Base-by-base conservation (phyloP, 2,113 vertebrate species). In the Peromyscus leucopus region DNA sequence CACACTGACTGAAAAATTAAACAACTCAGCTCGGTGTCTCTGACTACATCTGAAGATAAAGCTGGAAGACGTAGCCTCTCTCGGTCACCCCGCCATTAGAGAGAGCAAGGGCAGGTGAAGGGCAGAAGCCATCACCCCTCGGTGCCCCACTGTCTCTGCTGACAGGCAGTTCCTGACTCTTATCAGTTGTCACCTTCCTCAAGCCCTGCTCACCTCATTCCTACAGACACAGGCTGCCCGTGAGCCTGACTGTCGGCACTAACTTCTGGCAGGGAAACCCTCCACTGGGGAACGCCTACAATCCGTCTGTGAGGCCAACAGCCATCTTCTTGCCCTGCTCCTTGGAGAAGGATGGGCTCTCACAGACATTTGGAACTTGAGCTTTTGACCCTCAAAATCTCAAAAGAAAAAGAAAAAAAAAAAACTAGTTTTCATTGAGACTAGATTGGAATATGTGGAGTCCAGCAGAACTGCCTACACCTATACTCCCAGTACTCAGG, bases 121-220 rank as follows among this genome's bases (percentile, higher is more conserved):
- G 96, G 78, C 89, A 9, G 78, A 46, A 24, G 85, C 84, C 42
- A 26, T 8, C 17, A 4, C 21, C 59, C 33, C 59, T 63, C 2
- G 10, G n/a, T 71, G 61, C 78, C 51, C 19, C 13, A 69, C 36
- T 0, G 92, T 91, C 80, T 80, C 21, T 28, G 15, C 46, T 31
- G 78, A 63, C 91, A 31, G 48, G 21, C 42, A 36, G 82, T 63
- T 91, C 59, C 0, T 84, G 95, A 74, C 89, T 96, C 96, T 97
- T 94, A 95, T 97, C 97, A 97, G 96, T 93, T 96, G 95, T 98
- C 96, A 76, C 93, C 98, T 97, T 59, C 26, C 65, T 17, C 65
- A 96, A 46, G 39, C 8, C 26, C 82, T 42, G 59, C 42, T 36
- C 42, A 51, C 63, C 31, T 46, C 83, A 33, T 95, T 88, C 33